Base-by-base conservation (phyloP, 2,797 vertebrate genomes). In the Lagorchestes hirsutus region DNA sequence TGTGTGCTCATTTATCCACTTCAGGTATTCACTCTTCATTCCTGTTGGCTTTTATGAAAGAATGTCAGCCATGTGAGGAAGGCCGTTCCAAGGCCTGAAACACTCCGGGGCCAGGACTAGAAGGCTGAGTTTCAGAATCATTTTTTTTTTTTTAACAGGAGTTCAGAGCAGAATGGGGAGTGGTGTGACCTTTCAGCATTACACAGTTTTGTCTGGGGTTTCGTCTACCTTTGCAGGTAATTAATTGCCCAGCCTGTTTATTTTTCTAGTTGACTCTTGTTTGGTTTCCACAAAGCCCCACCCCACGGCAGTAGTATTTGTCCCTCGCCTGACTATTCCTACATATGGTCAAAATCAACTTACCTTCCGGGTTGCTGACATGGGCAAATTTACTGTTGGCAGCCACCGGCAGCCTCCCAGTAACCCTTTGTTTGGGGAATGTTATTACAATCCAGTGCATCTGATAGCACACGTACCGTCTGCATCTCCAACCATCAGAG, bases 321-420 rank as follows among this genome's bases (percentile, higher is more conserved):
- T 98, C 98, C 98, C 98, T 98, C 95, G 97, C 96, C 98, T 98
- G 97, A 98, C 98, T 98, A 97, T 98, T 98, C 96, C 98, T 99
- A 98, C 98, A 98, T 98, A 99, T 99, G 98, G 98, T 99, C 98
- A 99, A 98, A 98, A 98, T 98, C 98, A 98, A 97, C 98, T 98
- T 97, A 98, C 98, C 98, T 98, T 99, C 99, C 96, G 95, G 98
- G 98, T 98, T 98, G 98, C 98, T 99, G 98, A 98, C 98, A 98
- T 98, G 97, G 97, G 98, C 98, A 98, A 98, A 98, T 98, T 98
- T 98, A 97, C 98, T 98, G 96, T 98, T 98, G 98, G 98, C 98
- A 98, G 98, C 98, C 96, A 96, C 3, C 14, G 94, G 96, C 97
- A 96, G 97, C 98, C 96, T 99, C 98, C 98, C 98, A 98, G 98